These are phyloP conservation scores for Heteromyza rotundicornis DNA, from an alignment of 2,888 invertebrate species.

Conservation along the genomic window DNA sequence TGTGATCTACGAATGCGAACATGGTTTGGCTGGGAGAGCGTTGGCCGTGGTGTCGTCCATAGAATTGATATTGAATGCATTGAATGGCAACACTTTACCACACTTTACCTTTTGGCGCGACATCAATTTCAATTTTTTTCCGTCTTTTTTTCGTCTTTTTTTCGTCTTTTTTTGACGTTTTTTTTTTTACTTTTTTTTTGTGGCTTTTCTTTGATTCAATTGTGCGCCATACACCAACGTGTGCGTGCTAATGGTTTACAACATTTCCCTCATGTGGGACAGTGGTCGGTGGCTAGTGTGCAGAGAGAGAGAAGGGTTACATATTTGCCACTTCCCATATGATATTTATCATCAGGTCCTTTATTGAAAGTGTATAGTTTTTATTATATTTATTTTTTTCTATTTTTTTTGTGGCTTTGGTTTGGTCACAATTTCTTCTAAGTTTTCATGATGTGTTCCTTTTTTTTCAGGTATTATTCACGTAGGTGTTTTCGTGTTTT, in stretches of 20 bases:
- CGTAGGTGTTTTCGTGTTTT: not conserved
- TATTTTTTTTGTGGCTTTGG: too few relatives aligned
- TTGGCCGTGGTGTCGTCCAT: not conserved
- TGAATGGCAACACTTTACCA: not conserved
- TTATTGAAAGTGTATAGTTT: not conserved
- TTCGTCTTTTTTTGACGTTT: too few relatives aligned
- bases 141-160: too few relatives aligned
- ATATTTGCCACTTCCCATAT: not conserved
- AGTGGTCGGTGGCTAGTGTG: not conserved
- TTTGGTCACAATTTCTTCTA: not conserved
- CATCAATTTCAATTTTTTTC: not conserved
- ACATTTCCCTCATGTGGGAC: constrained; percentile 46
- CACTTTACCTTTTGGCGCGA: not conserved
- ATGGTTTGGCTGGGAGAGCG: too few relatives aligned
- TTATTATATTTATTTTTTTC: too few relatives aligned
- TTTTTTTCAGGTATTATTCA: not conserved
- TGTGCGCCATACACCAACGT: constrained; percentile 25
- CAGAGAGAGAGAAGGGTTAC: not conserved
- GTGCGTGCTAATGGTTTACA: constrained; percentile 51
- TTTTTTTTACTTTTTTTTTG: too few relatives aligned
- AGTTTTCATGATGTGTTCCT: constrained; percentile 1
- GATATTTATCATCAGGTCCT: constrained; percentile 1
- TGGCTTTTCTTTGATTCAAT: too few relatives aligned
- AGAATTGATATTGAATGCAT: too few relatives aligned
- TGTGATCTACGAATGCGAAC: constrained; percentile 21